Conservation (phyloP, 2,113 vertebrate genomes). For the Tyrannus savana region DNA sequence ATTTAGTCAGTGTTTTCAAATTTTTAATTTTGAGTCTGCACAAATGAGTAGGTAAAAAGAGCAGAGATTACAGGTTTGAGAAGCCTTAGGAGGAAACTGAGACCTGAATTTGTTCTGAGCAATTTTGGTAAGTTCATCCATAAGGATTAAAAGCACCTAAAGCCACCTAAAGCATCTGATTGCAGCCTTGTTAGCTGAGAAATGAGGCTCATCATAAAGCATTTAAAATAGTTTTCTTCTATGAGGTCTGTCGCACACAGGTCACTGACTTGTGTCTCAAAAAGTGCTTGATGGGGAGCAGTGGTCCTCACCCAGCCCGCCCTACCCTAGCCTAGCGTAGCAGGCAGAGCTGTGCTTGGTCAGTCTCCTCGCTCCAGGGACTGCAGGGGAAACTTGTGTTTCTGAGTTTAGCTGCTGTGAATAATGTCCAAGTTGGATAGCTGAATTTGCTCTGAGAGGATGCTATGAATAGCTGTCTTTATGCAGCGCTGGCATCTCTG, state of each 20-base stretch:
- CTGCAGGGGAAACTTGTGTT: background rate
- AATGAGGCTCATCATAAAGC: background rate
- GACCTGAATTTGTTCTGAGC: background rate
- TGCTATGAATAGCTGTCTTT: constrained; percentile 58
- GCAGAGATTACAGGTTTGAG: background rate
- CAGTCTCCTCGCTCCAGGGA: background rate
- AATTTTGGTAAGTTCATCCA: background rate
- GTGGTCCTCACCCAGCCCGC: background rate
- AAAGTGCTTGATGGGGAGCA: background rate
- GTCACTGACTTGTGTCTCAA: background rate
- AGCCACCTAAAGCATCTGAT: background rate
- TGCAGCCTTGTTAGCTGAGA: background rate
- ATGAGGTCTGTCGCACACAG: background rate
- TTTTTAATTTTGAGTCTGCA: background rate
- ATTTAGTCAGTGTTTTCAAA: background rate
- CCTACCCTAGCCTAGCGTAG: rapidly evolving
- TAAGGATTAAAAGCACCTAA: background rate
- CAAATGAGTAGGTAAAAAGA: background rate
- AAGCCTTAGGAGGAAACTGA: background rate
- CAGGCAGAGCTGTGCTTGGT: background rate
- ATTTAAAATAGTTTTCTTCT: background rate
- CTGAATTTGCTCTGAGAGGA: background rate
- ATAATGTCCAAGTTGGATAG: background rate
- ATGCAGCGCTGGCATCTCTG: constrained; percentile 25
- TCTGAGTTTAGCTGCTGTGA: constrained; percentile 20